Conservation (phyloP, 2,888 invertebrate species). For the Leptopilina myrica region DNA sequence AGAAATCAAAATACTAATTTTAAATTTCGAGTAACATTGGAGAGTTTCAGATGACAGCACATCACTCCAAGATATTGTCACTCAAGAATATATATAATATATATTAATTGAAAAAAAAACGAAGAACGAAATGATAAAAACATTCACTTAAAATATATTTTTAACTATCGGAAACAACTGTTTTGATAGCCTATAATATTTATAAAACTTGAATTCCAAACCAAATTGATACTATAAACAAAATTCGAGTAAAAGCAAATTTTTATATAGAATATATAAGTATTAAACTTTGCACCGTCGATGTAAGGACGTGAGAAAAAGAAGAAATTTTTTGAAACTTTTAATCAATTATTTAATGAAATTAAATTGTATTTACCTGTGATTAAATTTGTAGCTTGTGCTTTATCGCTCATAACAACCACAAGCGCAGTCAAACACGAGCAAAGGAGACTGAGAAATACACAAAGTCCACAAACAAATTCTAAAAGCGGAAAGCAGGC, state of each 20-base stretch:
- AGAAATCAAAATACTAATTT: no score
- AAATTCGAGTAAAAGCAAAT: neutral
- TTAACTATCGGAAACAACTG: neutral
- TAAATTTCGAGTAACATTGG: neutral
- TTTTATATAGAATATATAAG: no score
- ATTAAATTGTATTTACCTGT: slow-evolving; percentile 39
- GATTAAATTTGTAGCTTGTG: slow-evolving; percentile 55
- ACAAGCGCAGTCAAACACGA: slow-evolving; percentile 63
- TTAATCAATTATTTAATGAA: neutral
- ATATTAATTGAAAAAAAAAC: no score
- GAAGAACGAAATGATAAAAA: no score
- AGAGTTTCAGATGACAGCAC: neutral
- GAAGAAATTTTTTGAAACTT: neutral
- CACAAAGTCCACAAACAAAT: slow-evolving; percentile 66
- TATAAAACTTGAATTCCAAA: no score
- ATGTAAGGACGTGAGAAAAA: neutral
- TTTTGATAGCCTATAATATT: neutral
- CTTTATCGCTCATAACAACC: slow-evolving; percentile 62
- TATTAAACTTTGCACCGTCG: neutral
- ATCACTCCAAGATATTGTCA: neutral
- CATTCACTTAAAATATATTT: neutral
- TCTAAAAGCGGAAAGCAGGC: slow-evolving; percentile 48
- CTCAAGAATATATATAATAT: no score
- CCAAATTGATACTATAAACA: no score
- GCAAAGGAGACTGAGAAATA: slow-evolving; percentile 65